Conservation (phyloP, 2,113 vertebrate genomes). For the Peucedramus taeniatus region DNA sequence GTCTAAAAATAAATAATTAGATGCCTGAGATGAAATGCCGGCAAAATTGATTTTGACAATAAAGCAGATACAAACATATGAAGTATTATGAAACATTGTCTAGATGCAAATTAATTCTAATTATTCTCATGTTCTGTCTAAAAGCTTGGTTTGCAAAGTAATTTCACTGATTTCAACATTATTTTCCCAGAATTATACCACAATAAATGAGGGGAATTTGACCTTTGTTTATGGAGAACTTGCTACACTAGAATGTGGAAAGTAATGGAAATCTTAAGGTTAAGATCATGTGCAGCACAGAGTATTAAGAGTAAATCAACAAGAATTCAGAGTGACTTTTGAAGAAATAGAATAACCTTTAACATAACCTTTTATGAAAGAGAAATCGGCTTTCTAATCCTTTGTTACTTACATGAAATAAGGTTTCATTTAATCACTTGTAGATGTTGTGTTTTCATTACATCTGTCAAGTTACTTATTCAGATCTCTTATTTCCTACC, state of each 20-base stretch:
- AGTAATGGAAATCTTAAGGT: background rate
- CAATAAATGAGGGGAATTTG: background rate
- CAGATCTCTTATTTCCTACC: background rate
- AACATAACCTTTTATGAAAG: background rate
- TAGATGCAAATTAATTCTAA: background rate
- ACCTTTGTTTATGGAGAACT: background rate
- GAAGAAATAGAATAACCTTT: slow-evolving; percentile 17
- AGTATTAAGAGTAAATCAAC: background rate
- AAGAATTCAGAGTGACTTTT: background rate
- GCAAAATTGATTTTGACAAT: background rate
- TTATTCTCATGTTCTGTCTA: background rate
- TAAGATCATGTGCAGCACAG: background rate
- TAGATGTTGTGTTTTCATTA: background rate
- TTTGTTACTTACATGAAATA: background rate
- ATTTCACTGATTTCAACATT: background rate
- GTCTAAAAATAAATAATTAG: background rate
- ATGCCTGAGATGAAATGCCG: background rate
- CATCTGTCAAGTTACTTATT: background rate
- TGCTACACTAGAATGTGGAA: background rate
- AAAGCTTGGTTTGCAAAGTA: background rate
- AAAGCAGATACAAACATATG: background rate
- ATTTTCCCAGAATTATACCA: background rate
- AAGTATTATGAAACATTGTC: background rate
- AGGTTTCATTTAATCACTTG: background rate
- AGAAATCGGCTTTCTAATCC: background rate